These are phyloP conservation scores for Pseudanteris insignis DNA, from an alignment of 2,888 invertebrate genomes.

Conservation along the genomic window DNA sequence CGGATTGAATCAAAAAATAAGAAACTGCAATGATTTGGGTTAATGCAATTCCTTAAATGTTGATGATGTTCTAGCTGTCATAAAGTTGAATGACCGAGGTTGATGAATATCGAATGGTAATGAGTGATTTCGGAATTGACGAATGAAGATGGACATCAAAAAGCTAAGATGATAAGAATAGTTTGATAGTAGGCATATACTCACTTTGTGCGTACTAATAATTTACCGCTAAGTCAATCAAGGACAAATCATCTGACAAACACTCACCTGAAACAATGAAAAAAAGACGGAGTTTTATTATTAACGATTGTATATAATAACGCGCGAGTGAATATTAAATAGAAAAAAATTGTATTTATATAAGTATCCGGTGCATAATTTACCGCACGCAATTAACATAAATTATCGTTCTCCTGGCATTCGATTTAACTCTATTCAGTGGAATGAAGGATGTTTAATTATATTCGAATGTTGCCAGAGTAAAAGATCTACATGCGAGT, in stretches of 20 bases:
- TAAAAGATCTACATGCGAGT: constrained; percentile 36
- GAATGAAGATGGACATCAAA: not conserved
- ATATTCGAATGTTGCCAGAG: constrained; percentile 28
- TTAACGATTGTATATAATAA: constrained; percentile 31
- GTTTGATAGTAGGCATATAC: constrained; percentile 23
- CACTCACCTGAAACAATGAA: constrained; percentile 42
- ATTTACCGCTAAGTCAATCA: constrained; percentile 39
- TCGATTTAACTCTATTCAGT: constrained; percentile 40
- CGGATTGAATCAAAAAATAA: too few species aligned
- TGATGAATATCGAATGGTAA: constrained; percentile 20
- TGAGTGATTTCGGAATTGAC: constrained; percentile 11
- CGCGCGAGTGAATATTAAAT: constrained; percentile 17
- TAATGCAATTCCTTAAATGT: too few species aligned
- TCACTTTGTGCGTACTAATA: constrained; percentile 30
- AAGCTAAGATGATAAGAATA: constrained; percentile 6
- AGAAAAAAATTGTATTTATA: constrained; percentile 29
- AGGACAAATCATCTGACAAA: constrained; percentile 28
- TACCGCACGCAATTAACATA: constrained; percentile 32
- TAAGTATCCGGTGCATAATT: constrained; percentile 29
- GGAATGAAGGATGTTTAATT: constrained; percentile 30
- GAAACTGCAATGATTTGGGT: too few species aligned
- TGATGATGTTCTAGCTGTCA: constrained; percentile 14
- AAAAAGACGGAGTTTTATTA: constrained; percentile 27
- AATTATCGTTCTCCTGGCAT: constrained; percentile 35
- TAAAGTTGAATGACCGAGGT: constrained; percentile 35